These are phyloP conservation scores for Scrobipalpa atriplicella DNA, from an alignment of 2,888 invertebrate species.

Conservation along the genomic window DNA sequence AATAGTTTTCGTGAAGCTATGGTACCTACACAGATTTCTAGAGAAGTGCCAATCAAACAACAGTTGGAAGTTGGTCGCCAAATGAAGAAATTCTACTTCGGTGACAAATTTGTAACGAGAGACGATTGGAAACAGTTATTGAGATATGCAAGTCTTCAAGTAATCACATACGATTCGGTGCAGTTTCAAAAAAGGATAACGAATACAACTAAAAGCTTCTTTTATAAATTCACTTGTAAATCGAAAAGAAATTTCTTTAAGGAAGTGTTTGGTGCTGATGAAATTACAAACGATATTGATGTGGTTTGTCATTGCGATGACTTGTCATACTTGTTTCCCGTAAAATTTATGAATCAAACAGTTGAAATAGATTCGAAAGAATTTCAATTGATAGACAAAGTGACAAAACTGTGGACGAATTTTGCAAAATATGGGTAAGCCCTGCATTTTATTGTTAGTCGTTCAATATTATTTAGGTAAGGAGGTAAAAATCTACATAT, in stretches of 20 bases:
- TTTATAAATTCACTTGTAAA: slow-evolving; percentile 59
- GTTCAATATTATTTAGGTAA: too few relatives aligned
- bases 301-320: slow-evolving; percentile 55
- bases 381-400: slow-evolving; percentile 51
- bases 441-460: too few relatives aligned
- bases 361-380: slow-evolving; percentile 39
- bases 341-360: slow-evolving; percentile 33
- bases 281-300: slow-evolving; percentile 33
- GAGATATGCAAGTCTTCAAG: slow-evolving; percentile 43
- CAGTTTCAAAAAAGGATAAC: slow-evolving; percentile 47
- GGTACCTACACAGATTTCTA: slow-evolving; percentile 48
- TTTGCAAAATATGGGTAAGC: slow-evolving; percentile 67
- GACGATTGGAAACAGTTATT: slow-evolving; percentile 44
- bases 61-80: slow-evolving; percentile 52
- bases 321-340: slow-evolving; percentile 54
- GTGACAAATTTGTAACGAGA: slow-evolving; percentile 42
- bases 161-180: slow-evolving; percentile 47
- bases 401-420: slow-evolving; percentile 65
- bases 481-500: neutral
- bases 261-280: slow-evolving; percentile 37
- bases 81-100: slow-evolving; percentile 52
- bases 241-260: slow-evolving; percentile 54
- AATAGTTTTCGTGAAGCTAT: slow-evolving; percentile 52
- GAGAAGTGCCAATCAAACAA: slow-evolving; percentile 44
- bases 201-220: slow-evolving; percentile 44